phyloP scores from a whole-genome alignment of 2,797 vertebrate species.

The Phoebastria nigripes region DNA sequence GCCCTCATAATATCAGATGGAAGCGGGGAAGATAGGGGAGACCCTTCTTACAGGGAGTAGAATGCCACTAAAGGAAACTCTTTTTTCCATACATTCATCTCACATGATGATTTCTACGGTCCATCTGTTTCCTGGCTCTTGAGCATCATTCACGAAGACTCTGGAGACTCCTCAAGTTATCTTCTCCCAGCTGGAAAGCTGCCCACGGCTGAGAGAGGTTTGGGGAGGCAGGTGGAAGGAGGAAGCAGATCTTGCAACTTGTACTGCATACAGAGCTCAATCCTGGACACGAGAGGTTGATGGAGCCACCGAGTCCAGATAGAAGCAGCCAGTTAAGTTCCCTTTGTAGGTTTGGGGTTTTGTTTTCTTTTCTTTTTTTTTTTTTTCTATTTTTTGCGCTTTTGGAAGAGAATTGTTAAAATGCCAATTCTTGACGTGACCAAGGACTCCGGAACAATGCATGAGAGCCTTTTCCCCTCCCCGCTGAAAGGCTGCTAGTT shows the following conservation, averaged over 20 bases:
- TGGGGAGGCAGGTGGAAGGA: not conserved
- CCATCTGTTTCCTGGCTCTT: slow-evolving; percentile 20
- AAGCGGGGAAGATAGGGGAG: not conserved
- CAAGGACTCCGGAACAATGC: slow-evolving; percentile 47
- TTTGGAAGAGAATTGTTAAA: slow-evolving; percentile 51
- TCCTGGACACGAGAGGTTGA: slow-evolving; percentile 33
- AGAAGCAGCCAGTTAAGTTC: slow-evolving; percentile 47
- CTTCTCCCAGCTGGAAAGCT: slow-evolving; percentile 34
- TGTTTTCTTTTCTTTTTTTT: not conserved
- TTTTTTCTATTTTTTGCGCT: not conserved
- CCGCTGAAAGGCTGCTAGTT: slow-evolving; percentile 50
- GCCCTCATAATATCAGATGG: not conserved
- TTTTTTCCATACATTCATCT: slow-evolving; percentile 52
- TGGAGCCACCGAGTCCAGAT: slow-evolving; percentile 51
- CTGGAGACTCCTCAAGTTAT: slow-evolving; percentile 3
- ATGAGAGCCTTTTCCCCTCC: slow-evolving; percentile 45
- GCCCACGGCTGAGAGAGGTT: slow-evolving; percentile 9
- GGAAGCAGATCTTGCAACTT: slow-evolving; percentile 28
- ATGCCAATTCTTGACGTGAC: slow-evolving; percentile 50
- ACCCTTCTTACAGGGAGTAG: slow-evolving; percentile 39
- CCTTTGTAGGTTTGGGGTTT: slow-evolving; percentile 4
- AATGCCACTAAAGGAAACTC: slow-evolving; percentile 46
- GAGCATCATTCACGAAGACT: slow-evolving; percentile 19
- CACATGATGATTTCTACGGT: slow-evolving; percentile 48
- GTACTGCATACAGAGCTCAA: slow-evolving; percentile 21